A percentile compares a stretch with the other conserved stretches of the same genome.
Conservation (phyloP, 2,888 invertebrate species). For the Hoplodrina ambigua region DNA sequence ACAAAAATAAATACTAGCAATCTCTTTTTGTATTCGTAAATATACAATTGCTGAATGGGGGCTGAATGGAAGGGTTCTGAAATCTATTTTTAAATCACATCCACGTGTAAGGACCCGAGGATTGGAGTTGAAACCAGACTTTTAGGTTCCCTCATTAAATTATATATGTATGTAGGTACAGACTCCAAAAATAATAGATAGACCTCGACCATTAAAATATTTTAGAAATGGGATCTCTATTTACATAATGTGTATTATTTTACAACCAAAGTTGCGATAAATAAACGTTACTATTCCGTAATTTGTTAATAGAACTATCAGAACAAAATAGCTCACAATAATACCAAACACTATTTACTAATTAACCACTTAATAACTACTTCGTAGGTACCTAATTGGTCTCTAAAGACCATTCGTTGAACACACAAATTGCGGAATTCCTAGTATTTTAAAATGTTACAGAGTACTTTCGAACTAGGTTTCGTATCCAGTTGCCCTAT, state of each 20-base stretch:
- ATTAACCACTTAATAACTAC: slow-evolving; percentile 37
- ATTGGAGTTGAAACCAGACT: not conserved
- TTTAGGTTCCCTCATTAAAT: not conserved
- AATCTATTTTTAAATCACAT: not conserved
- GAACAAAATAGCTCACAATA: slow-evolving; percentile 32
- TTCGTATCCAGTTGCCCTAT: slow-evolving; percentile 49
- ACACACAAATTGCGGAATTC: slow-evolving; percentile 35
- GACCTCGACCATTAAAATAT: not conserved
- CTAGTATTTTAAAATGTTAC: slow-evolving; percentile 22
- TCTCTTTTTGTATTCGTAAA: slow-evolving; percentile 2
- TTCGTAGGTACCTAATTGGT: slow-evolving; percentile 31
- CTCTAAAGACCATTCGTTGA: slow-evolving; percentile 36
- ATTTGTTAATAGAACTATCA: not conserved
- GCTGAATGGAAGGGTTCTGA: not conserved
- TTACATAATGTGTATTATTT: not conserved
- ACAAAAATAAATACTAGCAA: slow-evolving; percentile 8
- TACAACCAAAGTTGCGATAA: not conserved
- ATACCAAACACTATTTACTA: slow-evolving; percentile 33
- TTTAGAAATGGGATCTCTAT: not conserved
- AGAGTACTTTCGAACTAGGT: slow-evolving; percentile 15
- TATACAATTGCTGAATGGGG: not conserved
- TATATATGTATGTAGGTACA: too few relatives aligned
- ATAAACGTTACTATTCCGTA: slow-evolving; percentile 6
- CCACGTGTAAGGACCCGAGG: not conserved
- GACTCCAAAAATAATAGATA: slow-evolving; percentile 7